Base-by-base conservation (phyloP, 2,888 invertebrate species). In the Eupithecia inturbata region DNA sequence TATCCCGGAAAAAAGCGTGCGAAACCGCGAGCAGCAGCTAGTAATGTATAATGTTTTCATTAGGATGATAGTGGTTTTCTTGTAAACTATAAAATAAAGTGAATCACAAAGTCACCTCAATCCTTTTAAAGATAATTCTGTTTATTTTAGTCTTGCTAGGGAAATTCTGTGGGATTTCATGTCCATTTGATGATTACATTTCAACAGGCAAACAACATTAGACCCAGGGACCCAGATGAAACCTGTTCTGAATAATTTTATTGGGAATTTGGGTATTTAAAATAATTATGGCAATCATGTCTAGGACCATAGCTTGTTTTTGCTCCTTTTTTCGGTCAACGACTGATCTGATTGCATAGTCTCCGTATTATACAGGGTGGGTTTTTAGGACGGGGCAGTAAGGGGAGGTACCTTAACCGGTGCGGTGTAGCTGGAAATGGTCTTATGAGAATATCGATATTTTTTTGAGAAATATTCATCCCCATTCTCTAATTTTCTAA, bases 181-280 rank as follows among this genome's bases (percentile, higher is more conserved):
- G 74, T 77, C 77, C 75, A 78, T 79, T 77, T 72, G 67, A 72
- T 77, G 77, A 80, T 79, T 78, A 75, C 60, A 76, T 76, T 71
- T 66, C 57, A 70, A 73, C 73, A 63, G 39, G 53, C 53, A 28
- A 71, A 31, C 60, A 72, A 62, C 60, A 36, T 39, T 64, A 33
- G 16, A 63, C 57, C 26, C 31, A 31, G 31, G 36, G 63, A 73
- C 53, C 70, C 39, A 39, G 41, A 60, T 64, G 9, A 57, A 72
- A 71, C 67, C 67, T 28, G 63, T 67, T 33, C 36, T 68, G 66
- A 72, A 75, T 72, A 71, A 33, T 22, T 33, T 33, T 36, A 19
- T 57, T 22, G 4, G 22, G 4, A 57, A 26, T 57, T 57, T 57
- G 26, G 57, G 26, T 57, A 26, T 22, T 57, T 5, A 26, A 57